Evolutionary conservation across 2,113 vertebrate species (phyloP), one percentile per base, ranked within the genome.

Genomic region (Kryptolebias marmoratus): DNA sequence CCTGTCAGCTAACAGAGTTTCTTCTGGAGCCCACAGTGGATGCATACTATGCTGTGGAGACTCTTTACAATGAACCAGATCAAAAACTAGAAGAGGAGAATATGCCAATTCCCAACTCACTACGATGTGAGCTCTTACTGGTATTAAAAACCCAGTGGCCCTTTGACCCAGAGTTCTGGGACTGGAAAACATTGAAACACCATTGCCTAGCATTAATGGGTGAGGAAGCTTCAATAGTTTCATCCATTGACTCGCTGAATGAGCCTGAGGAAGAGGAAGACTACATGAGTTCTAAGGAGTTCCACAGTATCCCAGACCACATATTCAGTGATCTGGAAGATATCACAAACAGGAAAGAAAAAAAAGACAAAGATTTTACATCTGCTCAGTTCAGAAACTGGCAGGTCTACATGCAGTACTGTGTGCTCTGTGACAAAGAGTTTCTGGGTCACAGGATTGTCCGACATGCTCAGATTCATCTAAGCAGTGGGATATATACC

Each of bases 381-480:
- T 98, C 97, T 10, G 95, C 96, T 42, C 94, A 96, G 44, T 98
- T 98, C 88, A 91, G 96, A 69, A 98, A 99, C 88, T 98, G 97
- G 96, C 97, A 98, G 84, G 97, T 96, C 50, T 99, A 98, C 60
- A 99, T 99, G 97, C 97, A 99, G 80, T 99, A 99, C 90, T 99
- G 97, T 65, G 96, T 99, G 50, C 85, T 99, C 5, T 99, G 97
- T 10, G 97, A 99, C 90, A 98, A 98, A 87, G 97, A 99, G 87
- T 99, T 99, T 61, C 94, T 99, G 1, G 97, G 97, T 62, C 97
- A 99, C 18, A 89, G 97, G 88, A 98, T 99, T 87, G 96, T 99
- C 36, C 94, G 97, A 2, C 97, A 99, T 75, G 97, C 97, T 58
- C 97, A 98, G 73, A 98, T 95, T 83, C 97, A 99, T 89, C 93